Conservation (phyloP, 1,140 invertebrate species). For the Nomia melanderi region DNA sequence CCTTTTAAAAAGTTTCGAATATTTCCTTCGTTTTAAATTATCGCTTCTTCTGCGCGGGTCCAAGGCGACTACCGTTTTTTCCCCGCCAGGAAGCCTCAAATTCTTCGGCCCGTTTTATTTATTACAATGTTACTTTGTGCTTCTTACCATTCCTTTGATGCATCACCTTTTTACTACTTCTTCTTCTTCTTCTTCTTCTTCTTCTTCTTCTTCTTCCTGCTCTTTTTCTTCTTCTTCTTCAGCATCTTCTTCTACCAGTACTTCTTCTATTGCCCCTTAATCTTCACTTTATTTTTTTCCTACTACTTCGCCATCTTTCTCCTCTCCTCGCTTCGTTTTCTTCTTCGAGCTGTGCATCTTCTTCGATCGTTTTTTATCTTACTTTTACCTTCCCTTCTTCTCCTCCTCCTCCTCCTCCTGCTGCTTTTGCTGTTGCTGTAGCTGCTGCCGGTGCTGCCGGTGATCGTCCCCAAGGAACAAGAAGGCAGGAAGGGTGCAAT, state of each 20-base stretch:
- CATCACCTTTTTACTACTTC: constrained; percentile 12
- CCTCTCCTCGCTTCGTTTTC: background rate
- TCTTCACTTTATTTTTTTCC: background rate
- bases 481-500: constrained; percentile 8
- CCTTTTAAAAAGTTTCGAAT: constrained; percentile 10
- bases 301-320: background rate
- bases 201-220: background rate
- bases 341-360: background rate
- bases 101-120: constrained; percentile 37
- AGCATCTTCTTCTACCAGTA: background rate
- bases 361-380: constrained; percentile 39
- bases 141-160: constrained; percentile 5
- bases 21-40: constrained; percentile 29
- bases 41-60: constrained; percentile 15
- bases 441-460: too few species aligned
- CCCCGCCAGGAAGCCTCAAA: background rate
- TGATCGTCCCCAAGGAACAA: background rate
- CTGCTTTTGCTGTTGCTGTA: background rate
- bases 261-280: background rate
- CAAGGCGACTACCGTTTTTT: background rate
- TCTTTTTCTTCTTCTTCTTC: background rate
- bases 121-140: background rate
- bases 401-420: background rate
- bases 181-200: background rate
- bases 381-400: constrained; percentile 39